Base-by-base conservation (phyloP, 2,888 invertebrate genomes). In the Amblyjoppa fuscipennis region DNA sequence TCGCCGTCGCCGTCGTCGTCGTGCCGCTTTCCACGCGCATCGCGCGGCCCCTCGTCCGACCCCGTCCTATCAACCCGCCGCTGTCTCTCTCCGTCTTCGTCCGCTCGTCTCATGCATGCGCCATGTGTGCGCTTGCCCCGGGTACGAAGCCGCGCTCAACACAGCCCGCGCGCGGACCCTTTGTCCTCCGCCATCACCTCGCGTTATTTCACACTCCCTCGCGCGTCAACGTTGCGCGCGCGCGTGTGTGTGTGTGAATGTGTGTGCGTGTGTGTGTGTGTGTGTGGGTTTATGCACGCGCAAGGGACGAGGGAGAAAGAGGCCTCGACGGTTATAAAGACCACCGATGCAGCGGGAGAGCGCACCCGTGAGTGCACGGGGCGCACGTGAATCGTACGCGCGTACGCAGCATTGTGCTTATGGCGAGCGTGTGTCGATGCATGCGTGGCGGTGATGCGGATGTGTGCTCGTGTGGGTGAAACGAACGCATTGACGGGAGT, bases 171-270 rank as follows among this genome's bases (percentile, higher is more conserved):
- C 90, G 90, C 92, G 91, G 90, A 92, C 91, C 93, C 93, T 93
- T 93, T 93, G 93, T 93, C 92, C 92, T 92, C 91, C 90, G 91
- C 91, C 92, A 92, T 93, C 92, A 87, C 90, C 92, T 92, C 93
- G 93, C 93, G 93, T 92, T 93, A 92, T 93, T 93, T 93, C 92
- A 91, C 93, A 92, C 93, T 92, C 91, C 90, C 91, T 89, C 90
- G 87, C 88, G 73, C 86, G 31, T 76, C 82, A 53, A 82, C 85
- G 45, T 3, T 3, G 13, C 45, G 3, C 45, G 86, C 87, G 83
- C 83, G 20, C 20, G 20, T 20, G 20, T 20, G 20, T 20, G 20
- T 20, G 76, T 79, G 71, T 79, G 61, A 34, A 70, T 77, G 38
- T 53, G 70, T 59, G 16, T 45, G 31, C 13, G 11, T 56, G 31